Evolutionary conservation across 2,113 vertebrate genomes (phyloP).

Genomic region (Scalopus aquaticus): DNA sequence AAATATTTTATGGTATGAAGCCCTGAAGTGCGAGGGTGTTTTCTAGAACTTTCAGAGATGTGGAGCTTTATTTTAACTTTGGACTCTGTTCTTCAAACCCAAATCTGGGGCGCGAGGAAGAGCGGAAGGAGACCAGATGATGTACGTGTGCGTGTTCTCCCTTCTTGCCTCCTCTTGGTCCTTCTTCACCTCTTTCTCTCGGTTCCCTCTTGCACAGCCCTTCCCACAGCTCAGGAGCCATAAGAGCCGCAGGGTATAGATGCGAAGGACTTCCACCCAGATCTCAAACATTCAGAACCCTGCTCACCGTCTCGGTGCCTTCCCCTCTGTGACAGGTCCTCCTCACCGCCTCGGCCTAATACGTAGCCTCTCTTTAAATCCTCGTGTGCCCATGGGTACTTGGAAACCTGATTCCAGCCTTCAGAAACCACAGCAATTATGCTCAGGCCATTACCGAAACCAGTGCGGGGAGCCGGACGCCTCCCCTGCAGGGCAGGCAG

Average conservation of each 20-base stretch:
- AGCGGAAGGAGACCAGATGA: not conserved
- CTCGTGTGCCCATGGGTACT: not conserved
- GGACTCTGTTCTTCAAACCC: not conserved
- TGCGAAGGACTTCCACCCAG: not conserved
- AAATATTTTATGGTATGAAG: not conserved
- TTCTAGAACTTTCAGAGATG: conserved; percentile 3
- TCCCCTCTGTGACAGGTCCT: not conserved
- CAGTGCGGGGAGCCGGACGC: not conserved
- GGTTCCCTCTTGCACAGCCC: not conserved
- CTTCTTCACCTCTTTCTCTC: not conserved
- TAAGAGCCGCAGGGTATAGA: not conserved
- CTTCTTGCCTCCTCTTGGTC: not conserved
- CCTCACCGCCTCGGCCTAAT: rapidly evolving
- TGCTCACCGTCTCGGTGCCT: not conserved
- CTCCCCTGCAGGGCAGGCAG: not conserved
- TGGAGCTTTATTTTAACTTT: not conserved
- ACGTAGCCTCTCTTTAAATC: not conserved
- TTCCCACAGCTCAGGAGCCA: not conserved
- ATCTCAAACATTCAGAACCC: not conserved
- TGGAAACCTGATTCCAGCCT: not conserved
- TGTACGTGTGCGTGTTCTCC: not conserved
- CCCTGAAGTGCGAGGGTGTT: not conserved
- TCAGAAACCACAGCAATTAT: conserved; percentile 3
- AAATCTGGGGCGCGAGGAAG: not conserved
- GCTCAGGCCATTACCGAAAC: not conserved